phyloP scores from a whole-genome alignment of 53 echinoderm and acorn worm genomes.

The Patiria pectinifera region DNA sequence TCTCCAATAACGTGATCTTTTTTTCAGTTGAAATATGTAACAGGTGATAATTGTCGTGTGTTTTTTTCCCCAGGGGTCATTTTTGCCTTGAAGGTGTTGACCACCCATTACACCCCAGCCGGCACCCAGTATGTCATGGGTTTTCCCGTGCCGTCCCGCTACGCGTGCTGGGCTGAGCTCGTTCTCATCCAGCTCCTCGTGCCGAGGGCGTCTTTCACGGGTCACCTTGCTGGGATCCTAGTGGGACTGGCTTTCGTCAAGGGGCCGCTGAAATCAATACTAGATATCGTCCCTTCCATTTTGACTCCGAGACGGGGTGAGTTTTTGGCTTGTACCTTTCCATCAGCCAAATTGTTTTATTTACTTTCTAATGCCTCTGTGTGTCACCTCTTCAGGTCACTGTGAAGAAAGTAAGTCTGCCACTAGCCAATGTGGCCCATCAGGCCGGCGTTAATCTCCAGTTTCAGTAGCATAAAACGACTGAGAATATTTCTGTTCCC shows the following conservation, averaged over 20 bases:
- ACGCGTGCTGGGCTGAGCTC: constrained; percentile 97
- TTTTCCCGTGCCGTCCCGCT: constrained; percentile 88
- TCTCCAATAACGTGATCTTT: neutral
- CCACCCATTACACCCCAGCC: constrained; percentile 88
- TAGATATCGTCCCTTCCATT: constrained; percentile 69
- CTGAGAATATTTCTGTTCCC: no score
- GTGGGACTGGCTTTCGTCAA: constrained; percentile 93
- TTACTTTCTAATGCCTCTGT: neutral
- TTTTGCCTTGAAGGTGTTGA: constrained; percentile 92
- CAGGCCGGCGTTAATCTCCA: no score
- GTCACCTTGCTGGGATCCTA: constrained; percentile 94
- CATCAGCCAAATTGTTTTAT: neutral
- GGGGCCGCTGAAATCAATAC: constrained; percentile 84
- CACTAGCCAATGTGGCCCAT: no score
- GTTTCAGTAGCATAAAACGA: no score
- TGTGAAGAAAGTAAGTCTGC: no score
- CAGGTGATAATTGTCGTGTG: neutral
- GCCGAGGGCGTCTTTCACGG: constrained; percentile 92
- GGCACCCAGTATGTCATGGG: constrained; percentile 93
- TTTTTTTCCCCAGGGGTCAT: constrained; percentile 74
- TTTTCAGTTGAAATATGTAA: neutral
- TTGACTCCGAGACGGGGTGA: constrained; percentile 7
- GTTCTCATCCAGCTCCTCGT: constrained; percentile 89
- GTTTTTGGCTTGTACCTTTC: neutral
- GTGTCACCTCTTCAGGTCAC: no score